Base-by-base conservation (phyloP, 2,888 invertebrate species). In the Latrodectus hesperus region DNA sequence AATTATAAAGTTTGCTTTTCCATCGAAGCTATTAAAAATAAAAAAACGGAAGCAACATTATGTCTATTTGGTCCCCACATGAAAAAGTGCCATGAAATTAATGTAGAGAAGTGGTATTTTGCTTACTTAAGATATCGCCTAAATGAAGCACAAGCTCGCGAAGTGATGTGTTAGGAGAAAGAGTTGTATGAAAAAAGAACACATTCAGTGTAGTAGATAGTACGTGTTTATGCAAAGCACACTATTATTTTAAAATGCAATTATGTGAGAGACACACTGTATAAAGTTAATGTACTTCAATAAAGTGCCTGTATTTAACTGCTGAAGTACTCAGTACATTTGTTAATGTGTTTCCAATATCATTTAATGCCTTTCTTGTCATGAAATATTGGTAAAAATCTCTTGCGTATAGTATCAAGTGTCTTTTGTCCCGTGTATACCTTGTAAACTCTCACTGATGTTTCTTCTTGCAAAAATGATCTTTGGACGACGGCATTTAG, bases 11-110 rank as follows among this genome's bases (percentile, higher is more conserved):
- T 38, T 26, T 51, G 11, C 5, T 9, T 26, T 68, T 26, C 52
- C 64, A 16, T n/a, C 1, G 55, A 49, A 82, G 82, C 82, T 38
- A 82, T 12, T 60, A 16, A 60, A 60, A 60, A 53, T 55, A 16
- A 75, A 55, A 55, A 74, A 82, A 82, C 51, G 53, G 55, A 74
- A 67, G 51, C 53, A 71, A 75, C 17, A 55, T 17, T 55, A 17
- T 72, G 55, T 53, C 79, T 85, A 85, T 79, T 85, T 85, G 85
- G 85, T 85, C 85, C 85, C 85, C 64, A 70, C 49, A 75, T 38
- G 38, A 49, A 78, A 68, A 74, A 78, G 78, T 84, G 78, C 84
- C 38, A 52, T 72, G 26, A 80, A 60, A 38, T 38, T 6, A 38
- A 38, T 38, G 38, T 38, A 38, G 38, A 38, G 5, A 38, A 38